phyloP scores from a whole-genome alignment of 2,113 vertebrate species.

The Megaptera novaeangliae region DNA sequence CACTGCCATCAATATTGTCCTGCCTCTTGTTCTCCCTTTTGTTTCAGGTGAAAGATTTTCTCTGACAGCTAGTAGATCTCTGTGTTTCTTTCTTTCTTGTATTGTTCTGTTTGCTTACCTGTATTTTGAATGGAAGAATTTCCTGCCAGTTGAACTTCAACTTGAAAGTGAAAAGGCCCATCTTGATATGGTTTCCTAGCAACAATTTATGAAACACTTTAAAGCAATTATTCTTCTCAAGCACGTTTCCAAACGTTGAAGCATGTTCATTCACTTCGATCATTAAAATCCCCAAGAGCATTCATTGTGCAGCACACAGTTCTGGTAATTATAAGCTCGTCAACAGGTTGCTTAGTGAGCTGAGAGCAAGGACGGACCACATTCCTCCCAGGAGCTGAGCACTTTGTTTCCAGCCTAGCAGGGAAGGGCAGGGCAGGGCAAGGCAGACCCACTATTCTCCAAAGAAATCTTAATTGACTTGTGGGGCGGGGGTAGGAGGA shows the following conservation, averaged over 20 bases:
- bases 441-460: background rate
- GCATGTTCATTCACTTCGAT: conserved; percentile 68
- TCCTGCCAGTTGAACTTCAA: conserved; percentile 64
- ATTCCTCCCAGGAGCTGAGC: background rate
- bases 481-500: background rate
- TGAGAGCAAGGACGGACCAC: conserved; percentile 13
- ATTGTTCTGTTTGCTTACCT: conserved; percentile 61
- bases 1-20: background rate
- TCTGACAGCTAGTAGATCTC: background rate
- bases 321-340: conserved; percentile 64
- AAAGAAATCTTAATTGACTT: conserved; percentile 36
- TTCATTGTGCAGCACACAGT: conserved; percentile 41
- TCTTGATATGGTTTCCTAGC: conserved; percentile 71
- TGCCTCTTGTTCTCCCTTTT: conserved; percentile 8
- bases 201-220: conserved; percentile 74
- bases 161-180: conserved; percentile 61
- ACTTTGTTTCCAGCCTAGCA: conserved; percentile 29
- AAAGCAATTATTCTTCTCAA: conserved; percentile 73
- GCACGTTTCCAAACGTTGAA: conserved; percentile 69
- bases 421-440: background rate
- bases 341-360: conserved; percentile 66
- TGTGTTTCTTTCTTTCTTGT: background rate
- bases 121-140: conserved; percentile 66
- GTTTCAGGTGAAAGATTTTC: background rate
- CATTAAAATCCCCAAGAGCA: conserved; percentile 66